Conservation (phyloP, 2,888 invertebrate genomes). For the Lasioglossum lativentre region DNA sequence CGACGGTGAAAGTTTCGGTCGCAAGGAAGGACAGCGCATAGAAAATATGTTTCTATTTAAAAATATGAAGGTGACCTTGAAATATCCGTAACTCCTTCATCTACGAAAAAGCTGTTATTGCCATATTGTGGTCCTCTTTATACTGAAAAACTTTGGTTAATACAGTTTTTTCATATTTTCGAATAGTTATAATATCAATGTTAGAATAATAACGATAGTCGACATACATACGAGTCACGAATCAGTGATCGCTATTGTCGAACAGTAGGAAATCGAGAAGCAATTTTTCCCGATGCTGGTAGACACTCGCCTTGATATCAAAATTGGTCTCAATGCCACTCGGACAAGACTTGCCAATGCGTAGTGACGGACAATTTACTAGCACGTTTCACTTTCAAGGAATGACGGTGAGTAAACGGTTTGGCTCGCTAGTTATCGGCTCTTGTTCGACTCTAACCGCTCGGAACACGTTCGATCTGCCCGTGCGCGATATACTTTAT, state of each 20-base stretch:
- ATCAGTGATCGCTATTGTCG: background rate
- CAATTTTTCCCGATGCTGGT: conserved; percentile 34
- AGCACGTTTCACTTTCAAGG: conserved; percentile 50
- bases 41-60: too few relatives aligned
- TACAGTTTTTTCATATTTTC: too few relatives aligned
- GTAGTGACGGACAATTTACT: conserved; percentile 39
- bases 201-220: background rate
- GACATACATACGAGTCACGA: background rate
- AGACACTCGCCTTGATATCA: conserved; percentile 52
- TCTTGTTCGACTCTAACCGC: background rate
- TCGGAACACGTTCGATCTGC: background rate
- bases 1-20: too few relatives aligned
- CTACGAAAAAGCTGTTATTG: too few relatives aligned
- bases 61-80: too few relatives aligned
- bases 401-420: conserved; percentile 37
- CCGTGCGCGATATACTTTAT: background rate
- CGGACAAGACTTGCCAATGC: conserved; percentile 45
- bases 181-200: too few relatives aligned
- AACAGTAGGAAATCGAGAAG: conserved; percentile 30
- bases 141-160: too few relatives aligned
- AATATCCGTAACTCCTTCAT: too few relatives aligned
- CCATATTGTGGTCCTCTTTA: too few relatives aligned
- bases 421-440: background rate
- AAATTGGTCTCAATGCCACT: conserved; percentile 57
- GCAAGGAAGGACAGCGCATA: too few relatives aligned